Conservation (phyloP, 2,888 invertebrate species). For the Cristatella mucedo region DNA sequence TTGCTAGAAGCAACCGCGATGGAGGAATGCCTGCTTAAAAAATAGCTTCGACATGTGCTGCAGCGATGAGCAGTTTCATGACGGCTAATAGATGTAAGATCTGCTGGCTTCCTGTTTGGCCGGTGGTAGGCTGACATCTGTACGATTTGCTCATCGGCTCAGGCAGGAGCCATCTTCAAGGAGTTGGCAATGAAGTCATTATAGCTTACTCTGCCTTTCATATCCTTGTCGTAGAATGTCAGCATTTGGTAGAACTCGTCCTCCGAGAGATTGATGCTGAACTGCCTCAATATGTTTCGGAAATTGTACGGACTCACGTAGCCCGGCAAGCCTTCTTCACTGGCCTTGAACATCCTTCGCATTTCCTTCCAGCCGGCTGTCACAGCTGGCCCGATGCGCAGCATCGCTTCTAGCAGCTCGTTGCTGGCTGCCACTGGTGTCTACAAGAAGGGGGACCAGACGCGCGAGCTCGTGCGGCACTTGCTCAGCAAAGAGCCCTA, state of each 20-base stretch:
- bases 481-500: no score
- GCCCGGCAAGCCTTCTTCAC: conserved; percentile 20
- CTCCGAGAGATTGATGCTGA: conserved; percentile 28
- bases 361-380: conserved; percentile 32
- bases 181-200: conserved; percentile 30
- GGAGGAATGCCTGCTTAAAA: no score
- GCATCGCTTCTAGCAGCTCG: conserved; percentile 13
- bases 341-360: conserved; percentile 21
- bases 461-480: not conserved
- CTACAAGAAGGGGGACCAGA: not conserved
- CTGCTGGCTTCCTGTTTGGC: no score
- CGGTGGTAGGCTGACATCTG: no score
- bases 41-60: no score
- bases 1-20: no score
- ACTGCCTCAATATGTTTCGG: conserved; percentile 23
- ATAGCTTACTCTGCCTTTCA: conserved; percentile 25
- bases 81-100: no score
- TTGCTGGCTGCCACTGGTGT: not conserved
- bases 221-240: conserved; percentile 24
- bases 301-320: conserved; percentile 22
- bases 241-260: conserved; percentile 30
- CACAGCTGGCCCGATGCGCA: conserved; percentile 22
- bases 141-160: no score
- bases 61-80: no score
- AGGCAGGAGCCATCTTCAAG: no score